Conservation (phyloP, 2,113 vertebrate species). For the Percina caprodes region DNA sequence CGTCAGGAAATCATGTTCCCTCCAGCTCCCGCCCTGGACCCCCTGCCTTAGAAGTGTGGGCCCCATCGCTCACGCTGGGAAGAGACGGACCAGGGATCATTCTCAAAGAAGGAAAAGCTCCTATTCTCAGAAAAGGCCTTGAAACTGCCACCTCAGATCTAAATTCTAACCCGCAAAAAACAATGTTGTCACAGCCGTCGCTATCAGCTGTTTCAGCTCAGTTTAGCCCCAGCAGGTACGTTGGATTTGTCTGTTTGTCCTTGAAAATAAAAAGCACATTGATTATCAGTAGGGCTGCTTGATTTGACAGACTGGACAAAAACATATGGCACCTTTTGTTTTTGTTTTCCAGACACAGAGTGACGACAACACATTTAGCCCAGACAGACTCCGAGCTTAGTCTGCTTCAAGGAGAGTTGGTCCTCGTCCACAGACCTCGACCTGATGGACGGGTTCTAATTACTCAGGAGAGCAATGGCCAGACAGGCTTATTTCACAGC, state of each 20-base stretch:
- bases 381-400: constrained; percentile 82
- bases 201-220: constrained; percentile 81
- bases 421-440: constrained; percentile 83
- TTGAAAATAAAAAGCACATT: constrained; percentile 8
- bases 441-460: constrained; percentile 81
- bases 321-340: neutral
- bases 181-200: constrained; percentile 56
- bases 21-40: constrained; percentile 53
- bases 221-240: constrained; percentile 84
- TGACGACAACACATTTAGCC: constrained; percentile 76
- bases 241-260: neutral
- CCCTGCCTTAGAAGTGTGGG: constrained; percentile 81
- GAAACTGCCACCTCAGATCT: constrained; percentile 74
- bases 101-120: constrained; percentile 86
- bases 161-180: constrained; percentile 67
- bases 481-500: constrained; percentile 82
- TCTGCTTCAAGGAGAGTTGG: constrained; percentile 83
- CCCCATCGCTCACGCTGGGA: constrained; percentile 78
- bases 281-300: neutral
- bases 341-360: constrained; percentile 76
- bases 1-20: constrained; percentile 73
- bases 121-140: constrained; percentile 80
- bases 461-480: constrained; percentile 82
- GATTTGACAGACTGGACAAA: neutral
- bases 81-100: constrained; percentile 86